A percentile compares a stretch with the other conserved stretches of the same genome.
Conservation (phyloP, 2,113 vertebrate genomes). For the Girardinichthys multiradiatus region DNA sequence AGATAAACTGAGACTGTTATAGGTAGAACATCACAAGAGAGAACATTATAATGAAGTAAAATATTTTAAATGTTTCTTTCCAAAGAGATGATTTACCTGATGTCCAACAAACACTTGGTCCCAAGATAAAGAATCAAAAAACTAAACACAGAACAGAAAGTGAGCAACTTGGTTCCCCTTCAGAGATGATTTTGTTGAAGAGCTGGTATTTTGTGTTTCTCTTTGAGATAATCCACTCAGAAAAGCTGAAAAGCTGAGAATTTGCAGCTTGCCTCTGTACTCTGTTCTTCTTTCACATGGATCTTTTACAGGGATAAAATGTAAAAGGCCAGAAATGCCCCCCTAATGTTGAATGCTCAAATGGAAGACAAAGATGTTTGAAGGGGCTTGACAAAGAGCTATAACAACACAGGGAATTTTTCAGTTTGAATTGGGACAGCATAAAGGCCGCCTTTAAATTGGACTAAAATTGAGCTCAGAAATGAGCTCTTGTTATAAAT, state of each 20-base stretch:
- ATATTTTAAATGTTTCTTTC: neutral
- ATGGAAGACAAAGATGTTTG: slow-evolving; percentile 1
- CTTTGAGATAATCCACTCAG: slow-evolving; percentile 33
- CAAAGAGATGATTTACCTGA: slow-evolving; percentile 1
- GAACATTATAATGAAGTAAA: neutral
- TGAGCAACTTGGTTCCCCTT: slow-evolving; percentile 41
- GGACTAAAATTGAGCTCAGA: slow-evolving; percentile 32
- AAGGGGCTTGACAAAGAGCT: slow-evolving; percentile 22
- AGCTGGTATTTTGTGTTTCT: slow-evolving; percentile 51
- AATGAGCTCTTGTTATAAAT: slow-evolving; percentile 49
- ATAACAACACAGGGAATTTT: slow-evolving; percentile 9
- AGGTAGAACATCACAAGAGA: neutral
- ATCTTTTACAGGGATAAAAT: slow-evolving; percentile 4
- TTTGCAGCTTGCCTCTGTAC: slow-evolving; percentile 16
- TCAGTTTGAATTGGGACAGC: slow-evolving; percentile 29
- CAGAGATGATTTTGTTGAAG: slow-evolving; percentile 44
- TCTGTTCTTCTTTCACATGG: slow-evolving; percentile 3
- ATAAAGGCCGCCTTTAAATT: slow-evolving; percentile 43
- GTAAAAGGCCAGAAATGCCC: slow-evolving; percentile 9
- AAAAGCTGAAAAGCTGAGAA: slow-evolving; percentile 17
- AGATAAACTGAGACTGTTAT: neutral
- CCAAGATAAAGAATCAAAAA: slow-evolving; percentile 5
- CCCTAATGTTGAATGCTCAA: slow-evolving; percentile 7
- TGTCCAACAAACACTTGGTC: neutral
- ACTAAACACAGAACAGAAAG: slow-evolving; percentile 7